phyloP scores from a whole-genome alignment of 1,140 invertebrate species.

The Brachionus rotundiformis region DNA sequence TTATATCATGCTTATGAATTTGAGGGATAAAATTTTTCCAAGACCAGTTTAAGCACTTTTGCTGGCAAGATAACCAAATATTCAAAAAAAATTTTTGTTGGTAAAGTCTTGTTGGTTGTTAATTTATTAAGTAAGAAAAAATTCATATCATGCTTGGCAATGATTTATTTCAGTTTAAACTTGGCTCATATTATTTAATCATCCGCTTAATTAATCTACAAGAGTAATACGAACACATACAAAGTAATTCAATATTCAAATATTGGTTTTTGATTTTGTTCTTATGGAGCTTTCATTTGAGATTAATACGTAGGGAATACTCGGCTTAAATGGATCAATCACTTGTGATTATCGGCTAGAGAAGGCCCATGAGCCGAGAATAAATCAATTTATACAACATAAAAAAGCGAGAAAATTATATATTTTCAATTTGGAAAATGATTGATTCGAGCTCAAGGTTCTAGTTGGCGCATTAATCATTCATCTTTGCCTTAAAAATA shows the following conservation, averaged over 20 bases:
- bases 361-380: neutral
- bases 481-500: neutral
- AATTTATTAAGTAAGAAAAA: too few relatives aligned
- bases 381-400: neutral
- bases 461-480: conserved; percentile 20
- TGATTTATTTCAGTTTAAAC: neutral
- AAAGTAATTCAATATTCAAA: conserved; percentile 3
- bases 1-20: too few relatives aligned
- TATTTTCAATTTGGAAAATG: conserved; percentile 8
- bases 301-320: conserved; percentile 2
- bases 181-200: conserved; percentile 5
- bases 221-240: conserved; percentile 20
- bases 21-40: too few relatives aligned
- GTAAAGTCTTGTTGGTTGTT: too few relatives aligned
- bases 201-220: conserved; percentile 26
- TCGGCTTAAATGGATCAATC: conserved; percentile 23
- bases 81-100: too few relatives aligned
- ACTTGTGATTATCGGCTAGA: conserved; percentile 20
- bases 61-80: too few relatives aligned
- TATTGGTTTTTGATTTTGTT: neutral
- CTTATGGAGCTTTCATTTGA: neutral
- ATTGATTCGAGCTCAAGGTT: conserved; percentile 36
- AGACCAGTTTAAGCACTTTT: too few relatives aligned
- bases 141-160: too few relatives aligned
- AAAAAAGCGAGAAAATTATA: neutral